phyloP scores from a whole-genome alignment of 2,888 invertebrate genomes.

The Lasioglossum malachurum region DNA sequence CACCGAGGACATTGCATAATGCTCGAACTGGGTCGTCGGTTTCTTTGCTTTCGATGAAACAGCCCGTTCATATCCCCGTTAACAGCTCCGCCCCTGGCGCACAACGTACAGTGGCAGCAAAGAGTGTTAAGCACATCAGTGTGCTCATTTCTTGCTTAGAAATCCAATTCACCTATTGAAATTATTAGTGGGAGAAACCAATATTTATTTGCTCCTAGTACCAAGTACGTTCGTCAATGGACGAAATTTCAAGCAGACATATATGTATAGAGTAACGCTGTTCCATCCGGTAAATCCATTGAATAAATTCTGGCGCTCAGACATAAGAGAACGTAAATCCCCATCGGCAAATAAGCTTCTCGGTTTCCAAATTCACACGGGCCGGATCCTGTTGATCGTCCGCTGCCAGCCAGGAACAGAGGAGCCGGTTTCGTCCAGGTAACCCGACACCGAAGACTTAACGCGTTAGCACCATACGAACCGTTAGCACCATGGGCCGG shows the following conservation, averaged over 20 bases:
- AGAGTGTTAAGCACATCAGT: no score
- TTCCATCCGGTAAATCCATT: no score
- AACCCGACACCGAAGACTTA: constrained; percentile 6
- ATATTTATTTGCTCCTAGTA: no score
- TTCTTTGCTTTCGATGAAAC: constrained; percentile 18
- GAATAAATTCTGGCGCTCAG: background rate
- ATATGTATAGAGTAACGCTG: no score
- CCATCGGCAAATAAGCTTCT: constrained; percentile 5
- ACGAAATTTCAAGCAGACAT: no score
- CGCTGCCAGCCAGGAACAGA: background rate
- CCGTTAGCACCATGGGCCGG: background rate
- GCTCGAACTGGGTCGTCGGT: constrained; percentile 31
- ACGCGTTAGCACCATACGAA: background rate
- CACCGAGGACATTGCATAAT: constrained; percentile 27
- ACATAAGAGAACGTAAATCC: background rate
- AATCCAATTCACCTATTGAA: no score
- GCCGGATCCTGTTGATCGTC: background rate
- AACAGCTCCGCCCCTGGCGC: background rate
- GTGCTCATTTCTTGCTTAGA: no score
- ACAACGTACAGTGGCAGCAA: background rate
- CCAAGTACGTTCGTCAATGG: no score
- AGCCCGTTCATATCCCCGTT: background rate
- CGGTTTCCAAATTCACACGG: constrained; percentile 8
- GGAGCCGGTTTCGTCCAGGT: background rate
- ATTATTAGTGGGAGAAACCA: no score